A percentile compares a stretch with the other conserved stretches of the same genome.
Evolutionary conservation across 2,888 invertebrate species (phyloP).

Genomic region (Cryptocephalus primarius): DNA sequence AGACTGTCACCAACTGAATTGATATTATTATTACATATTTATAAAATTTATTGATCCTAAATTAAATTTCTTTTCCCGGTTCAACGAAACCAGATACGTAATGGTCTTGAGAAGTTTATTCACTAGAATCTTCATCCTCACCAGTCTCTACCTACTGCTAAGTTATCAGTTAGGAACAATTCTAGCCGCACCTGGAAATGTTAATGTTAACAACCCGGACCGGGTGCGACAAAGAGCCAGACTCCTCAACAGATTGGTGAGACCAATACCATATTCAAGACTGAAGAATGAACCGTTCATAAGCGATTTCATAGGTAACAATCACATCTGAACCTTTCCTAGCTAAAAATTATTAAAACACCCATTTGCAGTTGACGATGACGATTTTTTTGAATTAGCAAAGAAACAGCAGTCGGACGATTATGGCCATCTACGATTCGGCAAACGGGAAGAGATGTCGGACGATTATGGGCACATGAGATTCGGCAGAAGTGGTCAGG

Average conservation of each 20-base stretch:
- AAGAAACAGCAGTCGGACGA: conserved; percentile 45
- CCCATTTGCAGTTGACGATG: conserved; percentile 32
- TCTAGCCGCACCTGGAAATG: conserved; percentile 9
- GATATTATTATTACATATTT: no score
- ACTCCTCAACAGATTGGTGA: conserved; percentile 16
- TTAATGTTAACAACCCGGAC: conserved; percentile 9
- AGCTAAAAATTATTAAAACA: not conserved
- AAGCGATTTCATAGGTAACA: conserved; percentile 26
- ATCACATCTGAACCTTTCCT: conserved; percentile 1
- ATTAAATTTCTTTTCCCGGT: no score
- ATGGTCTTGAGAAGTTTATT: conserved; percentile 11
- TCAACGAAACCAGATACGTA: not conserved
- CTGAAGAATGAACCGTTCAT: conserved; percentile 21
- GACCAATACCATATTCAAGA: conserved; percentile 20
- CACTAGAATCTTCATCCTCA: conserved; percentile 15
- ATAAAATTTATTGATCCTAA: no score
- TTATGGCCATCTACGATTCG: conserved; percentile 51
- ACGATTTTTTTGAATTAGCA: conserved; percentile 37
- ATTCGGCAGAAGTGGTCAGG: conserved; percentile 49
- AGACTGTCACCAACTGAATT: no score
- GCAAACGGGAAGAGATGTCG: conserved; percentile 54
- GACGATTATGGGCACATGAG: conserved; percentile 68
- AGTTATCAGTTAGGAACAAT: conserved; percentile 13
- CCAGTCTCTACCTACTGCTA: conserved; percentile 15
- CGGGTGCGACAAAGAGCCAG: conserved; percentile 16